Conservation (phyloP, 2,888 invertebrate species). For the Himalopsyche tibetana region DNA sequence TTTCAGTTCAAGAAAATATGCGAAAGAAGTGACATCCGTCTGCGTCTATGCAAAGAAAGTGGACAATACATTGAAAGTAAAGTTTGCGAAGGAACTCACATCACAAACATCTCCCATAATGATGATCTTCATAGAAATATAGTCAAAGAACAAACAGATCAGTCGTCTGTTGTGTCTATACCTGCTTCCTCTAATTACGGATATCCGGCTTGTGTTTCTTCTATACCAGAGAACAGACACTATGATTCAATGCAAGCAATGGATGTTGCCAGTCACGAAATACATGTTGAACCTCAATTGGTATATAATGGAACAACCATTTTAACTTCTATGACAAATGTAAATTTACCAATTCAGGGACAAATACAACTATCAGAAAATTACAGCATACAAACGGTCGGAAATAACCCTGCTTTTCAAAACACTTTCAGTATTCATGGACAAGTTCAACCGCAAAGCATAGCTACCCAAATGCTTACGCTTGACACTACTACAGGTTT, state of each 20-base stretch:
- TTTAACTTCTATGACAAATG: slow-evolving; percentile 57
- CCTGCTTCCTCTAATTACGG: slow-evolving; percentile 39
- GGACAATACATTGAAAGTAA: slow-evolving; percentile 64
- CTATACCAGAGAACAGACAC: slow-evolving; percentile 54
- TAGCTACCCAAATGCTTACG: slow-evolving; percentile 60
- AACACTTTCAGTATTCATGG: slow-evolving; percentile 57
- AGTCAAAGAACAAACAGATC: slow-evolving; percentile 47
- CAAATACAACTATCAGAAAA: slow-evolving; percentile 56
- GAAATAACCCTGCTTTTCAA: slow-evolving; percentile 51
- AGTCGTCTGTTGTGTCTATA: not conserved
- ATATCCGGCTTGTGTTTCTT: slow-evolving; percentile 51
- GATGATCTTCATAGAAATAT: slow-evolving; percentile 6
- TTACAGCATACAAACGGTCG: slow-evolving; percentile 56
- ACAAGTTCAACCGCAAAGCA: slow-evolving; percentile 61
- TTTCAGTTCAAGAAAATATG: slow-evolving; percentile 74
- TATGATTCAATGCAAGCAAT: slow-evolving; percentile 61
- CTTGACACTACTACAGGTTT: slow-evolving; percentile 60
- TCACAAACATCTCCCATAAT: not conserved
- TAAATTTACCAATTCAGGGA: slow-evolving; percentile 58
- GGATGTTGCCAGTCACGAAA: slow-evolving; percentile 50
- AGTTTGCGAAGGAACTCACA: slow-evolving; percentile 54
- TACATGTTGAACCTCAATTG: slow-evolving; percentile 57
- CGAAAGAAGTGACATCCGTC: slow-evolving; percentile 72
- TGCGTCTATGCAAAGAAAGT: slow-evolving; percentile 69
- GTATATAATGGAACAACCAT: slow-evolving; percentile 56